Conservation (phyloP, 1,140 invertebrate genomes). For the Drosophila cardini region DNA sequence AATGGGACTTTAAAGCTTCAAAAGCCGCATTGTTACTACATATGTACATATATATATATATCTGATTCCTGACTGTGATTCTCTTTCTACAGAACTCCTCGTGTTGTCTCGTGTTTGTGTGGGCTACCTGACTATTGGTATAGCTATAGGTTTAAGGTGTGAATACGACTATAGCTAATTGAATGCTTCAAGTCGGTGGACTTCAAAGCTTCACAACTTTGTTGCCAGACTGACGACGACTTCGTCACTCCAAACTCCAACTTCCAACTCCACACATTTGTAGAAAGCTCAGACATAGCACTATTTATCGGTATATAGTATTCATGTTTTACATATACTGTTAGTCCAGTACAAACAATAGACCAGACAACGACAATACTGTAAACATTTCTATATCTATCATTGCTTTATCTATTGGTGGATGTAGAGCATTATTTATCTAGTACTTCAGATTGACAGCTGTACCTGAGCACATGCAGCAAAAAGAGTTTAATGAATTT, state of each 20-base stretch:
- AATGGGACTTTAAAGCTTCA: conserved; percentile 12
- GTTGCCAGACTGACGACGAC: conserved; percentile 50
- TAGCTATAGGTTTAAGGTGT: conserved; percentile 19
- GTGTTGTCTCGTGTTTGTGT: conserved; percentile 46
- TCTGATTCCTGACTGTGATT: conserved; percentile 33
- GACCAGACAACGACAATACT: conserved; percentile 49
- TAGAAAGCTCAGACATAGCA: conserved; percentile 42
- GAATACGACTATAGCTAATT: conserved; percentile 62
- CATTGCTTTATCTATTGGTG: conserved; percentile 57
- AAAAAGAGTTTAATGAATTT: conserved; percentile 32
- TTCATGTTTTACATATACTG: conserved; percentile 9
- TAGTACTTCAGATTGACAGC: conserved; percentile 75
- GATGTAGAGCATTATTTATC: conserved; percentile 60
- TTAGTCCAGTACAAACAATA: conserved; percentile 48
- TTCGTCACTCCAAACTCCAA: conserved; percentile 18
- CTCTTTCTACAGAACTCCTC: conserved; percentile 64
- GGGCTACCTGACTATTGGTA: conserved; percentile 46
- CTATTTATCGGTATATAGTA: conserved; percentile 18
- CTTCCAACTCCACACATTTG: not conserved
- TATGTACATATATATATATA: too few relatives aligned
- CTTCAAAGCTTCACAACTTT: conserved; percentile 72
- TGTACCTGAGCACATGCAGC: conserved; percentile 44
- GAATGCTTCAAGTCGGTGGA: conserved; percentile 59
- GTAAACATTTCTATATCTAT: conserved; percentile 63
- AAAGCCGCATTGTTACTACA: conserved; percentile 14